Evolutionary conservation across 2,113 vertebrate genomes (phyloP).

Genomic region (Ginglymostoma cirratum): DNA sequence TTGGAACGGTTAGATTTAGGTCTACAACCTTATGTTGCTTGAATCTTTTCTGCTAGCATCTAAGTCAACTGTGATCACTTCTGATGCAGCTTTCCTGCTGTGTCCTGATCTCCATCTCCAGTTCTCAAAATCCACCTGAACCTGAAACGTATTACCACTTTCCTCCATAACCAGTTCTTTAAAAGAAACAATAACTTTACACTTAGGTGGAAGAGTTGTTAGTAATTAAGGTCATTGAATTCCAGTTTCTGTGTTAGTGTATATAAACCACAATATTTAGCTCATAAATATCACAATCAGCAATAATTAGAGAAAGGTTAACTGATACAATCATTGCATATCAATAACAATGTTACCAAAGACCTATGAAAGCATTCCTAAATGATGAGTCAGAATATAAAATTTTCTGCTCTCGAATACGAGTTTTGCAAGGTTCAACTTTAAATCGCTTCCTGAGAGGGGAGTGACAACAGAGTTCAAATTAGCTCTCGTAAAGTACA

Average conservation of each 20-base stretch:
- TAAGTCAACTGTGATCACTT: background rate
- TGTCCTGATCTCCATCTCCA: background rate
- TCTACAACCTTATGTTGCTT: background rate
- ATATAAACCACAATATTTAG: background rate
- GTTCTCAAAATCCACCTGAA: background rate
- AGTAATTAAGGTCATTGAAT: background rate
- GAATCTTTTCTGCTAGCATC: background rate
- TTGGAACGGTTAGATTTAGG: background rate
- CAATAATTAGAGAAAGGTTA: background rate
- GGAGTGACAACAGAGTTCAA: background rate
- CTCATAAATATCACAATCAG: background rate
- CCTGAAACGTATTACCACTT: background rate
- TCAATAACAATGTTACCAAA: background rate
- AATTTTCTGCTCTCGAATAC: background rate
- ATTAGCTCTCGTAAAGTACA: background rate
- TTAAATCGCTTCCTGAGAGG: background rate
- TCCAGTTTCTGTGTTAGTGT: background rate
- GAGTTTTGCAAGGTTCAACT: background rate
- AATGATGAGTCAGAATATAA: background rate
- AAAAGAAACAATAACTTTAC: background rate
- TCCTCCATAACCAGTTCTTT: background rate
- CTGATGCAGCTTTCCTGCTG: background rate
- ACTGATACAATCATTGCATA: background rate
- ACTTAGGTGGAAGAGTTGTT: background rate
- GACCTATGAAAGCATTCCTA: background rate